Evolutionary conservation across 1,140 invertebrate species (phyloP).

Genomic region (Aphelenchoides avenae): DNA sequence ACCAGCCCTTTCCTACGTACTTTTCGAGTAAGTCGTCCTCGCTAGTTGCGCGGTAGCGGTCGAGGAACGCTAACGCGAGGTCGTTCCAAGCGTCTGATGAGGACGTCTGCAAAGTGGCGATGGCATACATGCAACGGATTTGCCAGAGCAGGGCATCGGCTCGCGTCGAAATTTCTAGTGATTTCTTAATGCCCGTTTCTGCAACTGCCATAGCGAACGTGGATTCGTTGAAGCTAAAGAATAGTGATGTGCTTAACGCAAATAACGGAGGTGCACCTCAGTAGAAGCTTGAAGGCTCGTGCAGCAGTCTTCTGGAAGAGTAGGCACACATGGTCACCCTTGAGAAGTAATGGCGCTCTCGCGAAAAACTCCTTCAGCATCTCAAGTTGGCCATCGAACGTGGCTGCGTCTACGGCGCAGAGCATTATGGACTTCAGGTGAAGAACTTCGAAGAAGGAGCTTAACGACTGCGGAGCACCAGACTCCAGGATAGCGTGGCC

Average conservation of each 20-base stretch:
- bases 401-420: slow-evolving; percentile 2
- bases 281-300: slow-evolving; percentile 17
- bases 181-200: too few relatives aligned
- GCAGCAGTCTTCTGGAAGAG: slow-evolving; percentile 26
- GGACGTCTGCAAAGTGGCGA: slow-evolving; percentile 22
- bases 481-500: slow-evolving; percentile 24
- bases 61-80: slow-evolving; percentile 36
- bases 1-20: slow-evolving; percentile 17
- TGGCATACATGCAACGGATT: slow-evolving; percentile 20
- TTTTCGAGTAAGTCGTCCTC: slow-evolving; percentile 30
- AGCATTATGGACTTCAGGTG: slow-evolving; percentile 30
- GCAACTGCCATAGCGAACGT: slow-evolving; percentile 17
- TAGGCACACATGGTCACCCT: too few relatives aligned
- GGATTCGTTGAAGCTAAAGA: slow-evolving; percentile 24
- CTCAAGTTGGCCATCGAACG: slow-evolving; percentile 5
- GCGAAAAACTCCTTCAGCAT: slow-evolving; percentile 1
- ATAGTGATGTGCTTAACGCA: slow-evolving; percentile 8
- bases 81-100: slow-evolving; percentile 36
- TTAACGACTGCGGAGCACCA: slow-evolving; percentile 3
- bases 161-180: too few relatives aligned
- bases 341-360: background rate
- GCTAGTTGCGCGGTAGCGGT: slow-evolving; percentile 1
- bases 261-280: slow-evolving; percentile 25
- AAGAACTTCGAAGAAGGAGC: slow-evolving; percentile 21
- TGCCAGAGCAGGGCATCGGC: slow-evolving; percentile 18